A percentile compares a stretch with the other conserved stretches of the same genome.
These are phyloP conservation scores for Cantharis nigra DNA, from an alignment of 2,888 invertebrate species.

Conservation along the genomic window DNA sequence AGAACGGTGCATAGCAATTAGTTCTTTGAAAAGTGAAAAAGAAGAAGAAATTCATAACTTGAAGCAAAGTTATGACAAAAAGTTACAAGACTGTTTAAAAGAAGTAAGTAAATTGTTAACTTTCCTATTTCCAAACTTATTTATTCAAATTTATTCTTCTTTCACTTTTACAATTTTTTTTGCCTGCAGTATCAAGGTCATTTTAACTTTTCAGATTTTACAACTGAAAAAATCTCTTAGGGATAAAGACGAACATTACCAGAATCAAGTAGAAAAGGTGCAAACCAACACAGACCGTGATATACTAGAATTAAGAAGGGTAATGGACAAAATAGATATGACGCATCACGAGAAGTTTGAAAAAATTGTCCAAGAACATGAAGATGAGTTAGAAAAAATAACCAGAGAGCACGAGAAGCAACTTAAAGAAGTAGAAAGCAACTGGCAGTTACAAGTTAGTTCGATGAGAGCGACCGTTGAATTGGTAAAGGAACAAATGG, in stretches of 20 bases:
- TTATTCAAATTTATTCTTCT: too few species aligned
- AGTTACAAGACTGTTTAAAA: slow-evolving; percentile 56
- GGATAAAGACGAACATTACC: slow-evolving; percentile 64
- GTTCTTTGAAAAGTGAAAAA: slow-evolving; percentile 61
- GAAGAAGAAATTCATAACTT: slow-evolving; percentile 61
- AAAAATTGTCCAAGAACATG: slow-evolving; percentile 66
- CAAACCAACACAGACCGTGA: slow-evolving; percentile 72
- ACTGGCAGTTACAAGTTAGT: slow-evolving; percentile 54
- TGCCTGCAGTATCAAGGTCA: too few species aligned
- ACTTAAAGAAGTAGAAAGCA: slow-evolving; percentile 53
- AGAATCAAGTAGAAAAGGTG: slow-evolving; percentile 62
- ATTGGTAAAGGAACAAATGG: slow-evolving; percentile 58
- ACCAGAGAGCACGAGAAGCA: slow-evolving; percentile 52
- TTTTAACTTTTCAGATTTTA: slow-evolving; percentile 60
- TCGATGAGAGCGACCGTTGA: slow-evolving; percentile 55
- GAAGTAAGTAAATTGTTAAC: slow-evolving; percentile 54
- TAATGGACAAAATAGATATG: slow-evolving; percentile 76
- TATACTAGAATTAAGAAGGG: slow-evolving; percentile 69
- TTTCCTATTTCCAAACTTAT: too few species aligned
- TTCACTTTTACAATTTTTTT: too few species aligned
- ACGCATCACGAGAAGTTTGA: slow-evolving; percentile 75
- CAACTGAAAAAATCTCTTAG: slow-evolving; percentile 67
- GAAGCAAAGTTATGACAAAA: slow-evolving; percentile 61
- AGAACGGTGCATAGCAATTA: slow-evolving; percentile 63
- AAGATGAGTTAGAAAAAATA: slow-evolving; percentile 63